Evolutionary conservation across 92 coral and sea anemone genomes (phyloP), one percentile per base, ranked within the genome.

Genomic region (Epizoanthus illoricatus): DNA sequence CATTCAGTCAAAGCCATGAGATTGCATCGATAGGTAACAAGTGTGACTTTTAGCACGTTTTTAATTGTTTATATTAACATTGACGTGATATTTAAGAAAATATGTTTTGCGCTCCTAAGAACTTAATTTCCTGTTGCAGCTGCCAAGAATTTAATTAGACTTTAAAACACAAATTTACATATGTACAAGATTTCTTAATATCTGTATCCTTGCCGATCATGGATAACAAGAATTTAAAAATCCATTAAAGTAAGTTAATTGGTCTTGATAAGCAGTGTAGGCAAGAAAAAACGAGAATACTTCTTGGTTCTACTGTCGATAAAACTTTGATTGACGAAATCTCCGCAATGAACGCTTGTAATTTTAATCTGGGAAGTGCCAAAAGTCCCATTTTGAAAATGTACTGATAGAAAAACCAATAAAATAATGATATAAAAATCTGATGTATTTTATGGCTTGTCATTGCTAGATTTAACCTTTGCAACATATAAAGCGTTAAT

Each of bases 111-210:
- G n/a, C 64, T 63, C 19, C 19, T 62, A 62, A 62, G 60, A 43
- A 18, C 59, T 58, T 78, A 42, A 76, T 76, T 76, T 62, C 81
- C 81, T 42, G 21, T 76, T 76, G 41, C 23, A 20, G 61, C 81
- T 20, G 42, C 40, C 65, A 62, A 45, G 23, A 76, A 39, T 75
- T 75, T 75, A 76, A 76, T 76, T 76, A 76, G 63, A 61, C 71
- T 75, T 40, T 36, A 74, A 74, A 75, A 28, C 20, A 41, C 69
- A 20, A 75, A 75, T 60, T 59, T 59, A 59, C 81, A 60, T 75
- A 75, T 60, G 57, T 60, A 75, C 68, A 59, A 71, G 21, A 33
- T n/a, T 9, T 18, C 12, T 18, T 39, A 17, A 49, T 75, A 13
- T 6, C 15, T 3, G 69, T 75, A 17, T 11, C 81, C 69, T 19